Evolutionary conservation across 1,140 invertebrate genomes (phyloP), one percentile per base, ranked within the genome.

Genomic region (Mactra quadrangularis): DNA sequence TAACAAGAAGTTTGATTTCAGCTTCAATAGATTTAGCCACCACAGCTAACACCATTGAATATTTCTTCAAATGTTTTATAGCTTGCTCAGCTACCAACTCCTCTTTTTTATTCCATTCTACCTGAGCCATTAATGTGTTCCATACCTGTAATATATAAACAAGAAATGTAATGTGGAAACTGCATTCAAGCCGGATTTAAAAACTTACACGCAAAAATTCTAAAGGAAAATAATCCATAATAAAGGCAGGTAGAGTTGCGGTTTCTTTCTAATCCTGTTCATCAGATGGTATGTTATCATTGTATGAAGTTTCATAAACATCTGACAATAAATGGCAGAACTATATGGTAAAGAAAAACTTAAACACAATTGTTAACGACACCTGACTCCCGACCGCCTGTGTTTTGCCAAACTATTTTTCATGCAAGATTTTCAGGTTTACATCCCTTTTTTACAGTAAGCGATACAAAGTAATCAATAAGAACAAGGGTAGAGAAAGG

Each of bases 31-130:
- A 96, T 88, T 89, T 90, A 83, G 97, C 96, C 89, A 99, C 98
- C n/a, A 96, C 96, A 85, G 95, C 95, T 91, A 99, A 95, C 81
- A 99, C 94, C 53, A 95, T 94, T 86, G 96, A 96, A 93, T 97
- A 98, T 85, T 95, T 95, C 53, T 96, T 96, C 82, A 98, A 93
- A 94, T 98, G 97, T 92, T 97, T 97, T 22, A 98, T 94, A 57
- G 97, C 97, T 93, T 98, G 98, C 91, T 98, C 97, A 83, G 97
- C 97, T 78, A 99, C 95, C 82, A 99, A 94, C 93, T 99, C 98
- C 94, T 99, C 98, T 93, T 99, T 99, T 94, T 99, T 99, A 93
- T 98, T 99, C 98, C 98, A 99, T 94, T 99, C 98, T 52, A 97
- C 96, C 87, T 96, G 96, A 70, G 95, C 95, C 98, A 99, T 99